Percentiles rank a stretch among this genome's conserved stretches.
Conservation (phyloP, 2,797 vertebrate genomes). For the Danio albolineatus region DNA sequence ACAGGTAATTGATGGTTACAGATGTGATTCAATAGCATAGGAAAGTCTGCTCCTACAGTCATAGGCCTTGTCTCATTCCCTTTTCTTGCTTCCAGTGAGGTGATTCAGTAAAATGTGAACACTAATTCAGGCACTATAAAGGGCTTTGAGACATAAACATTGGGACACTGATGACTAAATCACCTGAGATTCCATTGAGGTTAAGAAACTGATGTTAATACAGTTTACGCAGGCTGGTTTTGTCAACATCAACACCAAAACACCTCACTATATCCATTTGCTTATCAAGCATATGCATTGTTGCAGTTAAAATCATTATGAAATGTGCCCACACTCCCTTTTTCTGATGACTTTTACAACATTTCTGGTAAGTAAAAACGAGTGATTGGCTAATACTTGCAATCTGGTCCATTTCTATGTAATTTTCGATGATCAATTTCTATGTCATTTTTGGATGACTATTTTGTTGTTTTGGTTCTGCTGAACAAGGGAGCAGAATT, state of each 20-base stretch:
- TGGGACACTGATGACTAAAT: neutral
- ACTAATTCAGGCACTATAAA: neutral
- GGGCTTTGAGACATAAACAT: neutral
- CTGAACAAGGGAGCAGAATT: slow-evolving; percentile 8
- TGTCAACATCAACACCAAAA: neutral
- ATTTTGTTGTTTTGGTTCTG: neutral
- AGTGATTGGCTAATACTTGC: neutral
- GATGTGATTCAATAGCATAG: slow-evolving; percentile 39
- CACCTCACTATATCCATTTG: neutral
- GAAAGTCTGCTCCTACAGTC: neutral
- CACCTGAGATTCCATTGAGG: neutral
- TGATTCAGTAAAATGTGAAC: neutral
- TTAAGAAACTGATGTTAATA: neutral
- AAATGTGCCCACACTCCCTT: neutral
- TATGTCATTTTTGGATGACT: neutral
- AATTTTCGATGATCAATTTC: neutral
- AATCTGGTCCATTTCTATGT: neutral
- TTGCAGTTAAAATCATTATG: neutral
- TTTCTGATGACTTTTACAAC: neutral
- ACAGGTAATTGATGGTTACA: slow-evolving; percentile 50
- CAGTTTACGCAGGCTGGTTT: neutral
- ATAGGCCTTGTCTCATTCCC: neutral
- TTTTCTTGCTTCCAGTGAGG: neutral
- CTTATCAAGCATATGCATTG: neutral
- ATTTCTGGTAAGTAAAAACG: neutral